phyloP scores from a whole-genome alignment of 2,888 invertebrate genomes.

The Mechanitis messenoides region DNA sequence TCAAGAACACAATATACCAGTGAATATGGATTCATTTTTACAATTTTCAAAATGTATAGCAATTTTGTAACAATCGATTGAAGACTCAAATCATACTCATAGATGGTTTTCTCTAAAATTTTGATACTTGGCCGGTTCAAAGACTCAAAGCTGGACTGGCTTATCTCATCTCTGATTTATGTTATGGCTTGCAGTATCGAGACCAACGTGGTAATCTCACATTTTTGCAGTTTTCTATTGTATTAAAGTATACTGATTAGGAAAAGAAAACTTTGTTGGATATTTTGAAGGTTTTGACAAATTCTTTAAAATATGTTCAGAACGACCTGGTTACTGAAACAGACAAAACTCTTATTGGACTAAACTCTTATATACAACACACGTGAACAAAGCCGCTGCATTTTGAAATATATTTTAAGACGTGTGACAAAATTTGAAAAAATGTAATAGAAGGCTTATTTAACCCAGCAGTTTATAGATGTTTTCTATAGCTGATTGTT shows the following conservation, averaged over 20 bases:
- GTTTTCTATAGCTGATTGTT: constrained; percentile 41
- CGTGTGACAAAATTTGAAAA: constrained; percentile 33
- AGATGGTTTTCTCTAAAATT: constrained; percentile 53
- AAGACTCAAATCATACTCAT: constrained; percentile 43
- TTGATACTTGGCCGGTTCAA: constrained; percentile 53
- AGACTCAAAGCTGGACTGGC: constrained; percentile 45
- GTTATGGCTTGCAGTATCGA: no score
- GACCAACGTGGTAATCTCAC: no score
- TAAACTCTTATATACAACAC: constrained; percentile 54
- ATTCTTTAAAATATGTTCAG: constrained; percentile 80
- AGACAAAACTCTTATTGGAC: constrained; percentile 73
- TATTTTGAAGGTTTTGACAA: constrained; percentile 79
- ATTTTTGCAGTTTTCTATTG: constrained; percentile 51
- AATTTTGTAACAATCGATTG: constrained; percentile 35
- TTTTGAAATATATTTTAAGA: constrained; percentile 32
- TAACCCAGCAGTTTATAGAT: constrained; percentile 44
- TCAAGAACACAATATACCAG: constrained; percentile 48
- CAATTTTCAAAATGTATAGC: constrained; percentile 45
- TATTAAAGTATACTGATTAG: constrained; percentile 43
- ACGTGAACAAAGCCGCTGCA: constrained; percentile 28
- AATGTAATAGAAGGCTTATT: constrained; percentile 47
- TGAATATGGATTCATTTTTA: constrained; percentile 54
- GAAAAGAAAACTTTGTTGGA: constrained; percentile 74
- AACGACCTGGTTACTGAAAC: constrained; percentile 72
- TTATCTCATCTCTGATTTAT: constrained; percentile 38